Percentiles rank a stretch among this genome's conserved stretches.
Evolutionary conservation across 1,140 invertebrate genomes (phyloP).

Genomic region (Eriocheir sinensis): DNA sequence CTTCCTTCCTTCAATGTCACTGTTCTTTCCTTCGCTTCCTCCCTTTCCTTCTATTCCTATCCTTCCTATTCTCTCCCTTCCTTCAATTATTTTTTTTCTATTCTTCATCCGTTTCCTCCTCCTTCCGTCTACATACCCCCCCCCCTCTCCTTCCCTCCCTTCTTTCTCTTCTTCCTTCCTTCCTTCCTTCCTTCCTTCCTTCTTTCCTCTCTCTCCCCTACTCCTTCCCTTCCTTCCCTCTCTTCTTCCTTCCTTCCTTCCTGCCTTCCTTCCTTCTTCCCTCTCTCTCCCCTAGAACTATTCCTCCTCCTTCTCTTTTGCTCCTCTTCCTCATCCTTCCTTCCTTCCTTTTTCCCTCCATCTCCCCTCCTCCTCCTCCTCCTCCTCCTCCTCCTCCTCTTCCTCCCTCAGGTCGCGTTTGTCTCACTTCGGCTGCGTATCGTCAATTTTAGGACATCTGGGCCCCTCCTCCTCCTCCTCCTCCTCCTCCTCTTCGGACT

Average conservation of each 20-base stretch:
- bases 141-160: not conserved
- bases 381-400: not conserved
- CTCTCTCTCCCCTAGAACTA: not conserved
- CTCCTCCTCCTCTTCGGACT: not conserved
- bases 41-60: not conserved
- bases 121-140: not conserved
- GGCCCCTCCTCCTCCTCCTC: not conserved
- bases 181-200: not conserved
- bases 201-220: not conserved
- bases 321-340: not conserved
- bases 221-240: not conserved
- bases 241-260: not conserved
- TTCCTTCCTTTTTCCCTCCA: not conserved
- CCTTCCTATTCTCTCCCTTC: not conserved
- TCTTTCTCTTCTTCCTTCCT: constrained; percentile 4
- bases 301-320: not conserved
- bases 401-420: not conserved
- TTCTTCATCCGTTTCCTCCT: not conserved
- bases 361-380: not conserved
- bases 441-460: not conserved
- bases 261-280: not conserved
- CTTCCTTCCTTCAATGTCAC: not conserved
- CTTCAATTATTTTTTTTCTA: not conserved
- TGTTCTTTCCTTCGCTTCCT: not conserved
- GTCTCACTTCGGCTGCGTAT: not conserved